These are phyloP conservation scores for Labrus mixtus DNA, from an alignment of 2,113 vertebrate genomes.

Conservation along the genomic window DNA sequence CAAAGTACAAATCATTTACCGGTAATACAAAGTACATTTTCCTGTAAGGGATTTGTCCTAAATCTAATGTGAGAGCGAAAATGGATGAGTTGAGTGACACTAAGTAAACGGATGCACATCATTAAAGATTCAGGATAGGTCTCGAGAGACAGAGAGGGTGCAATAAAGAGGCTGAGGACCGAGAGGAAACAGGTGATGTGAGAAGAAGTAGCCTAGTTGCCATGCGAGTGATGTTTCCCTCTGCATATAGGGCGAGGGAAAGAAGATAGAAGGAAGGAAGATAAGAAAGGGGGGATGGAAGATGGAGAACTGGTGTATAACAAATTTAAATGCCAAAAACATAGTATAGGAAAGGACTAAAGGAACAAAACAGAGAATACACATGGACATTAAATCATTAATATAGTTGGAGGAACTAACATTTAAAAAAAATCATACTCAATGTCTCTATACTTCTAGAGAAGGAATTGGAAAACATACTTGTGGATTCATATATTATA, in stretches of 20 bases:
- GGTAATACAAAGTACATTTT: slow-evolving; percentile 33
- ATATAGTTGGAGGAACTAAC: background rate
- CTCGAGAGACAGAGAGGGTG: slow-evolving; percentile 38
- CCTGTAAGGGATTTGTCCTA: slow-evolving; percentile 28
- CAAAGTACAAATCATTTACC: slow-evolving; percentile 5
- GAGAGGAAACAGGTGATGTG: slow-evolving; percentile 19
- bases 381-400: background rate
- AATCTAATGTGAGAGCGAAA: slow-evolving; percentile 30
- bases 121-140: slow-evolving; percentile 50
- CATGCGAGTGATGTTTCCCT: slow-evolving; percentile 59
- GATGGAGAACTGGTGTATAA: no score
- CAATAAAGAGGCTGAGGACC: slow-evolving; percentile 51
- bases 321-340: no score
- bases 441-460: background rate
- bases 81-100: slow-evolving; percentile 52
- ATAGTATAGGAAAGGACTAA: background rate
- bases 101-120: slow-evolving; percentile 39
- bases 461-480: slow-evolving; percentile 31
- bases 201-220: slow-evolving; percentile 43
- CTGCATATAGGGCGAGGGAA: slow-evolving; percentile 33
- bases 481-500: slow-evolving; percentile 15
- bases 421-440: slow-evolving; percentile 2
- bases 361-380: no score
- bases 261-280: slow-evolving; percentile 37
- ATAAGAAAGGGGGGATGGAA: slow-evolving; percentile 41